Conservation (phyloP, 2,113 vertebrate genomes). For the Talpa occidentalis region DNA sequence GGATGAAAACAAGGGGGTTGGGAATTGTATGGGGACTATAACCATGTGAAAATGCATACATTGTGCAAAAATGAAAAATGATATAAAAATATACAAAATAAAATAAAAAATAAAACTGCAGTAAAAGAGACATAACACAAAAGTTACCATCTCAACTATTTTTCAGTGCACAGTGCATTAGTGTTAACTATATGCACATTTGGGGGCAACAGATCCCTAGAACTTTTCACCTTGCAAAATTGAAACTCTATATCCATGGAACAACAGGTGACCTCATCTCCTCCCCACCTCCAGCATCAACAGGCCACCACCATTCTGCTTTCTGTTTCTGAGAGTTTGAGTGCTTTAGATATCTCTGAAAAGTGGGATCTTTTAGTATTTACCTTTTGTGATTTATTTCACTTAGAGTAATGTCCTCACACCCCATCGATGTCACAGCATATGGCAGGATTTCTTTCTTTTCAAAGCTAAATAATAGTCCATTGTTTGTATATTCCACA, state of each 20-base stretch:
- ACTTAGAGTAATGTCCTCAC: too few species aligned
- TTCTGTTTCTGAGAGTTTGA: background rate
- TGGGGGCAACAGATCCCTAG: background rate
- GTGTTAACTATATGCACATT: background rate
- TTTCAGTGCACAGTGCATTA: background rate
- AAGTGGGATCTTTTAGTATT: background rate
- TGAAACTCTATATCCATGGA: background rate
- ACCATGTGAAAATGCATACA: too few species aligned
- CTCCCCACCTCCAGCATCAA: background rate
- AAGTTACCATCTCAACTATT: background rate
- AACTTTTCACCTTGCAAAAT: background rate
- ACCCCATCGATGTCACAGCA: too few species aligned
- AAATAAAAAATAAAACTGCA: background rate
- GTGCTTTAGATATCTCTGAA: background rate
- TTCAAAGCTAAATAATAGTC: background rate
- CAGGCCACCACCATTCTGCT: background rate
- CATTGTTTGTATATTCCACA: too few species aligned
- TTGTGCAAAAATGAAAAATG: too few species aligned
- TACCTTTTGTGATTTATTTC: background rate
- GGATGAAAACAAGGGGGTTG: too few species aligned
- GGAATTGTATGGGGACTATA: too few species aligned
- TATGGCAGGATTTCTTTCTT: too few species aligned
- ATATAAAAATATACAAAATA: too few species aligned
- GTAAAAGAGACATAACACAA: background rate
- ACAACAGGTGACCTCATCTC: fast-evolving